Evolutionary conservation across 2,113 vertebrate species (phyloP), one percentile per base, ranked within the genome.

Genomic region (Phoxinus phoxinus): DNA sequence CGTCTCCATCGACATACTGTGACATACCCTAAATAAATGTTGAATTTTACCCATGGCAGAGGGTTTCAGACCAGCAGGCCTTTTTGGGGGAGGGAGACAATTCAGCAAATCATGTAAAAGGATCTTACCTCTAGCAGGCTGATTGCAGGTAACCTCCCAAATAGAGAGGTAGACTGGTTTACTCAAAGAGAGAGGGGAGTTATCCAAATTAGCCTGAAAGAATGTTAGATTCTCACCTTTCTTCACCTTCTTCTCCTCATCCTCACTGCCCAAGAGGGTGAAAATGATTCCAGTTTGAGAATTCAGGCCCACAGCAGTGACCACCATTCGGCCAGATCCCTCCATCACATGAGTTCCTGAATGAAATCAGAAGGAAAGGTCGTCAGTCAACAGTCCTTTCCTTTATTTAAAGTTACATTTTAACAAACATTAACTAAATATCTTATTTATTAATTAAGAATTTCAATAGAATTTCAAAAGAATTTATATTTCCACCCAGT

Each of bases 281-380:
- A 99, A 97, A 93, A 99, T 99, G 90, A 99, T 99, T 83, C 98
- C 98, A 0, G 98, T 99, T 87, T 99, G 98, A 84, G 98, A 99
- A 93, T 99, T 98, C 90, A 98, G 89, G 6, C 98, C 98, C 61
- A 99, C 97, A 0, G 97, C 98, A 0, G 96, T 95, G 87, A 99
- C 97, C 85, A 99, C 86, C 96, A 99, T 99, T 86, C 96, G 92
- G 63, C 98, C 98, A 0, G 97, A 99, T 82, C 98, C 98, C 92
- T 99, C 98, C 98, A 99, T 99, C 86, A 99, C 98, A 0, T 99
- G 98, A 81, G 98, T 99, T 65, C 98, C 98, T 99, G 87, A 84
- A 8, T 6, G 32, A 65, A 58, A 35, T 32, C 63, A 4, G 4
- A 56, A 41, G 23, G 10, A 78, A 76, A 2, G 2, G 17, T 21